Evolutionary conservation across 2,888 invertebrate species (phyloP).

Genomic region (Choristoneura rosaceana): DNA sequence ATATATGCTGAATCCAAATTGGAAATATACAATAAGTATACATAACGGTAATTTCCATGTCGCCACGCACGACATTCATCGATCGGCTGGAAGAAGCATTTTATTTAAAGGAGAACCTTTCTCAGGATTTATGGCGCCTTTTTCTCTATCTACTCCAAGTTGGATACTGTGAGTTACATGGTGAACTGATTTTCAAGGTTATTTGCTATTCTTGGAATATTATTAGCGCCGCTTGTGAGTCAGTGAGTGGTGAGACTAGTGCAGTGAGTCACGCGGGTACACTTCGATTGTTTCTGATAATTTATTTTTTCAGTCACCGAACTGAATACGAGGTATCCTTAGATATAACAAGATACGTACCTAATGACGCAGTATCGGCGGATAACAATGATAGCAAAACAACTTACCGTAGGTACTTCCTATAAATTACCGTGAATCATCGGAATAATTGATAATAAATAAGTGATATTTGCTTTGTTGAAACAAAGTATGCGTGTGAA

Average conservation of each 20-base stretch:
- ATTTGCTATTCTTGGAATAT: slow-evolving; percentile 78
- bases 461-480: background rate
- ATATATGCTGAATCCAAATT: too few species aligned
- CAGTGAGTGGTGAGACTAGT: slow-evolving; percentile 49
- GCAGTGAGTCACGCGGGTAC: slow-evolving; percentile 67
- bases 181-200: slow-evolving; percentile 70
- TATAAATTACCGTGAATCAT: slow-evolving; percentile 20
- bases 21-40: too few species aligned
- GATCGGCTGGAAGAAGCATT: background rate
- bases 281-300: slow-evolving; percentile 73
- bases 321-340: slow-evolving; percentile 49
- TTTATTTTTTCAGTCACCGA: slow-evolving; percentile 64
- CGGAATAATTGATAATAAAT: background rate
- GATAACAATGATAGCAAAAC: slow-evolving; percentile 26
- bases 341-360: slow-evolving; percentile 8
- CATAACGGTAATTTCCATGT: too few species aligned
- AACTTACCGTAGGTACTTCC: slow-evolving; percentile 14
- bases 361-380: background rate
- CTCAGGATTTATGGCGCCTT: background rate
- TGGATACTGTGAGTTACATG: slow-evolving; percentile 21
- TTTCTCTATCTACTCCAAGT: background rate
- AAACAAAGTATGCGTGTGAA: background rate
- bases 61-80: background rate
- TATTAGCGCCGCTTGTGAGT: slow-evolving; percentile 74
- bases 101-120: background rate